Evolutionary conservation across 1,140 invertebrate genomes (phyloP), one percentile per base, ranked within the genome.

Genomic region (Meteorus sp.): DNA sequence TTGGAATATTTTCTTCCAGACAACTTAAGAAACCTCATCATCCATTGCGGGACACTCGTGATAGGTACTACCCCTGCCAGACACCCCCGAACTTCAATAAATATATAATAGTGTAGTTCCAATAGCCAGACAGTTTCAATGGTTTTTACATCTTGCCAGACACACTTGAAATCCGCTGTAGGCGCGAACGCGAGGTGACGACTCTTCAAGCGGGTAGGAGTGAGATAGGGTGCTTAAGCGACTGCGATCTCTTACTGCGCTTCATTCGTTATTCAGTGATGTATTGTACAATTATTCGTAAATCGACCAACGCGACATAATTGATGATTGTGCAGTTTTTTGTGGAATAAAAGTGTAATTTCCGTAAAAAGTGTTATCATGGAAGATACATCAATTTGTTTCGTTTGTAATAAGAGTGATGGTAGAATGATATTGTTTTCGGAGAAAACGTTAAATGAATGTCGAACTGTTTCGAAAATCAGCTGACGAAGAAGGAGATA

Each of bases 361-460:
- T 45, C 22, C n/a, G 23, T 45, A 1, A 25, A 48, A 48, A 48
- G 45, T 48, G 45, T 31, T 48, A 48, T 48, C 45, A 48, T 48
- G 45, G 29, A 15, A 29, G 9, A 48, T 13, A 48, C 9, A 59
- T 56, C 56, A 51, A 57, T 27, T 27, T 56, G 62, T 57, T 31
- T 51, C 20, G 33, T 63, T 63, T 64, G 62, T 61, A 44, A 64
- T 23, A 56, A 58, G 41, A 43, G 31, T 54, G 29, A 58, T 53
- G 48, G 44, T 11, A 29, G 57, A 29, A 44, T 61, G 48, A 64
- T 45, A 58, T 57, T 61, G 39, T 61, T 64, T 53, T 44, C 59
- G 1, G 59, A 64, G 22, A 54, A 61, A 27, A 57, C 54, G 11
- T 58, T 61, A 33, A 61, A 61, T 45, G 58, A 64, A 31, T 57